Percentiles rank a stretch among this genome's conserved stretches.
These are phyloP conservation scores for Porites evermanni DNA, from an alignment of 92 coral and sea anemone genomes.

Conservation along the genomic window DNA sequence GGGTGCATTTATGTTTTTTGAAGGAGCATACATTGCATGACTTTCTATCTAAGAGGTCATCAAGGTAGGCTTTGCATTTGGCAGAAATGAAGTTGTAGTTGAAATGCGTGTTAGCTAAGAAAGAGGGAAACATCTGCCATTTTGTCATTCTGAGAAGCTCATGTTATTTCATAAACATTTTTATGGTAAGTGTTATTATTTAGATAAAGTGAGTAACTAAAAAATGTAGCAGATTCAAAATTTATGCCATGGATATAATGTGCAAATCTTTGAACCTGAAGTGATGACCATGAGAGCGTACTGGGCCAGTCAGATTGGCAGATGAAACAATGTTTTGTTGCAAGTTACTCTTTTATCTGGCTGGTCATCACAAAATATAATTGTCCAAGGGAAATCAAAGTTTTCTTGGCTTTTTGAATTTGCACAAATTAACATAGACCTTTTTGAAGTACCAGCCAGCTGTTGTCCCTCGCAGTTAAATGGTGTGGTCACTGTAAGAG, in stretches of 20 bases:
- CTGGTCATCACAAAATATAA: background rate
- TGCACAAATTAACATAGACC: background rate
- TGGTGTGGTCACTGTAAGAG: too few species aligned
- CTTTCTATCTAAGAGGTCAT: background rate
- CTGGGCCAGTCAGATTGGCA: background rate
- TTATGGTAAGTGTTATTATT: background rate
- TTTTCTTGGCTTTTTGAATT: background rate
- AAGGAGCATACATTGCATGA: constrained; percentile 5
- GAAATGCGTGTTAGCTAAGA: too few species aligned
- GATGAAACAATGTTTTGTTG: background rate
- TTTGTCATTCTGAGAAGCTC: background rate
- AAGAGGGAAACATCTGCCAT: background rate
- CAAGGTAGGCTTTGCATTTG: background rate
- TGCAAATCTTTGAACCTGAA: background rate
- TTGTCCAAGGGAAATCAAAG: background rate
- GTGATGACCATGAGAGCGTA: background rate
- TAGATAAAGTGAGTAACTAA: background rate
- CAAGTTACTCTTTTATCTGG: background rate
- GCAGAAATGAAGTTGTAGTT: constrained; percentile 18
- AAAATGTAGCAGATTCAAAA: background rate
- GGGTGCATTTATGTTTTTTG: constrained; percentile 14
- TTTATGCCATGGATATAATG: background rate
- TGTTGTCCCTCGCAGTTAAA: too few species aligned
- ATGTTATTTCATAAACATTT: background rate
- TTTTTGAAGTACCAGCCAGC: too few species aligned